Conservation (phyloP, 1,140 invertebrate species). For the Andricus grossulariae region DNA sequence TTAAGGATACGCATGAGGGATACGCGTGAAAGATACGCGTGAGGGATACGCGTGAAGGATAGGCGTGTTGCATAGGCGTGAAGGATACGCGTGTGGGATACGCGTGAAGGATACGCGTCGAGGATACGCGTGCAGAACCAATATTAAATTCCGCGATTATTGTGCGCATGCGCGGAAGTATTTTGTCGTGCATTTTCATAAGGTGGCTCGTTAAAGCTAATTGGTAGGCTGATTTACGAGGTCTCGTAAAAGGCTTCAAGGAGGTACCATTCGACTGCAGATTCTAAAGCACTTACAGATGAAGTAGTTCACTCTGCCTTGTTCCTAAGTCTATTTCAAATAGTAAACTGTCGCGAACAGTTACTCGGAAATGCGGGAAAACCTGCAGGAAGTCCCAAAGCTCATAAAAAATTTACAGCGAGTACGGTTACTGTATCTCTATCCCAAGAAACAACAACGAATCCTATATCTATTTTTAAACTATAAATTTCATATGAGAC, state of each 20-base stretch:
- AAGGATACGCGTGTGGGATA: too few species aligned
- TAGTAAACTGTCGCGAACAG: constrained; percentile 20
- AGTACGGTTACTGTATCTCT: constrained; percentile 4
- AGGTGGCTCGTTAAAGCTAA: constrained; percentile 60
- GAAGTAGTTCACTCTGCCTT: neutral
- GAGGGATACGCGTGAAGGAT: too few species aligned
- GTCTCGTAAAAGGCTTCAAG: neutral
- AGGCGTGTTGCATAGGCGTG: too few species aligned
- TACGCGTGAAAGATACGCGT: too few species aligned
- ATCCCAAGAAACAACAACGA: neutral
- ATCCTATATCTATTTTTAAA: constrained; percentile 10
- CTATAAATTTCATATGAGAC: constrained; percentile 20
- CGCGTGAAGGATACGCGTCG: too few species aligned
- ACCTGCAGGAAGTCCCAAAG: constrained; percentile 2
- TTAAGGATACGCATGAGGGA: too few species aligned
- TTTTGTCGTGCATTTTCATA: constrained; percentile 67
- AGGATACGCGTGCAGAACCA: neutral
- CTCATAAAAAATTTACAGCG: constrained; percentile 22
- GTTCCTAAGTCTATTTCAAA: neutral
- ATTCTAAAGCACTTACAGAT: neutral
- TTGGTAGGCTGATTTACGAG: constrained; percentile 41
- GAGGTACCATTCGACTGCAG: neutral
- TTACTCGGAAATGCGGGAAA: neutral
- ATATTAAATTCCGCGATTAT: constrained; percentile 48
- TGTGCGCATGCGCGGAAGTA: constrained; percentile 50